Percentiles rank a stretch among this genome's conserved stretches.
These are phyloP conservation scores for Cichladusa arquata DNA, from an alignment of 2,113 vertebrate species.

Conservation along the genomic window DNA sequence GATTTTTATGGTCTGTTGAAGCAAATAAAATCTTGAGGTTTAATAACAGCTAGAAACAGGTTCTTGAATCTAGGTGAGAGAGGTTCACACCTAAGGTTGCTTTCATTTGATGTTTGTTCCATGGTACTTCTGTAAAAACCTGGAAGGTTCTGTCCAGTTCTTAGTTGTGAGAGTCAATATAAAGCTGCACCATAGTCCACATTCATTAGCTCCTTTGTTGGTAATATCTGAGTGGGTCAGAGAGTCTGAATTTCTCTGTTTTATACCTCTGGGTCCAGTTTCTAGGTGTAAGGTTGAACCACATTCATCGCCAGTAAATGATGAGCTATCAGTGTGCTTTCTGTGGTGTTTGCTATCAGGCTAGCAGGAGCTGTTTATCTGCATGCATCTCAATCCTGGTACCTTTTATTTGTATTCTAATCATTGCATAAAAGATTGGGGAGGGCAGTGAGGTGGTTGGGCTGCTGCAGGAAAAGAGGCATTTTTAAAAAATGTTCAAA, in stretches of 20 bases:
- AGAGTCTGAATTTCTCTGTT: not conserved
- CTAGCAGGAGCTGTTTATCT: not conserved
- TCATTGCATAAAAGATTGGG: not conserved
- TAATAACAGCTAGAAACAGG: not conserved
- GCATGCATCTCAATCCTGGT: not conserved
- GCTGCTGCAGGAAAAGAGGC: not conserved
- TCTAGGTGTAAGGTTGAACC: not conserved
- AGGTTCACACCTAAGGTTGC: not conserved
- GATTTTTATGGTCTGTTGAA: not conserved
- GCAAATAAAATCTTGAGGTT: not conserved
- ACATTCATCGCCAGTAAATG: not conserved
- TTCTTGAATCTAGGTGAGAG: not conserved
- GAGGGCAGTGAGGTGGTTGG: not conserved
- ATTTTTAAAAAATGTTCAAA: not conserved
- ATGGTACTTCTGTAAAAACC: not conserved
- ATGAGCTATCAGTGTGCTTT: not conserved
- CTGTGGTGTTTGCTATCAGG: not conserved
- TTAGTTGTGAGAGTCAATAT: not conserved
- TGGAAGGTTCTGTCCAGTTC: not conserved
- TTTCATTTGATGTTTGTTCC: not conserved
- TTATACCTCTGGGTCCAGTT: not conserved
- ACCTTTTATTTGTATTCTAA: not conserved
- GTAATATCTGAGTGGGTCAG: not conserved
- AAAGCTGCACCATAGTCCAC: not conserved
- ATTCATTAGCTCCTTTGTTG: not conserved